Evolutionary conservation across 35 echinoderm and acorn worm genomes (phyloP).

Genomic region (Lytechinus variegatus): DNA sequence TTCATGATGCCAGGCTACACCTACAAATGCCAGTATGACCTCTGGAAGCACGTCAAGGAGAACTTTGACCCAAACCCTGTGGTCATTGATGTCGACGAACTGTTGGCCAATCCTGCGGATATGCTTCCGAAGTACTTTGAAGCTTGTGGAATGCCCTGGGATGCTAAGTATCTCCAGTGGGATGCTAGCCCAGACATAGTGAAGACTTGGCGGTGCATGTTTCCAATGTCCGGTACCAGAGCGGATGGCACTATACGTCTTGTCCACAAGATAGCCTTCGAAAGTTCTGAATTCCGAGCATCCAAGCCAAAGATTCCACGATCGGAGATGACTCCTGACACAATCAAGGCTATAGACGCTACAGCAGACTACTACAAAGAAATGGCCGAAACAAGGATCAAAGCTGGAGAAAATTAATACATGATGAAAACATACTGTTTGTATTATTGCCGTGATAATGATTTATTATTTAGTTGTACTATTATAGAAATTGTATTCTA

Average conservation of each 20-base stretch:
- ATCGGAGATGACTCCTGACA: slow-evolving; percentile 14
- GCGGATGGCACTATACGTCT: background rate
- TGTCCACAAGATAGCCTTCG: background rate
- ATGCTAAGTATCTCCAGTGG: slow-evolving; percentile 47
- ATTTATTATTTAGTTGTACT: background rate
- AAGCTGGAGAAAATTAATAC: background rate
- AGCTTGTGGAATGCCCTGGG: slow-evolving; percentile 65
- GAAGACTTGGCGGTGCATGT: slow-evolving; percentile 33
- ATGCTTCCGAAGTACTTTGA: slow-evolving; percentile 65
- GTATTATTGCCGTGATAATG: background rate
- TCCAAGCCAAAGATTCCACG: slow-evolving; percentile 30
- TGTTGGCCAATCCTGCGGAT: slow-evolving; percentile 46
- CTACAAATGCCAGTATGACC: slow-evolving; percentile 57
- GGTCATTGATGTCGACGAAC: slow-evolving; percentile 57
- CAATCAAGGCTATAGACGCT: slow-evolving; percentile 33
- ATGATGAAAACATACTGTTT: background rate
- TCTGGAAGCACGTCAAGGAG: slow-evolving; percentile 66
- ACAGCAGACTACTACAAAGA: slow-evolving; percentile 34
- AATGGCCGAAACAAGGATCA: slow-evolving; percentile 41
- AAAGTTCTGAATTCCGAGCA: background rate
- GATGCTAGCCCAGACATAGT: slow-evolving; percentile 37
- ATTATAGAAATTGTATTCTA: background rate
- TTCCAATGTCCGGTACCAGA: background rate
- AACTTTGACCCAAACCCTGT: slow-evolving; percentile 52
- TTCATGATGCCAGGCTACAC: slow-evolving; percentile 32